Conservation (phyloP, 2,113 vertebrate species). For the Pagrus major region DNA sequence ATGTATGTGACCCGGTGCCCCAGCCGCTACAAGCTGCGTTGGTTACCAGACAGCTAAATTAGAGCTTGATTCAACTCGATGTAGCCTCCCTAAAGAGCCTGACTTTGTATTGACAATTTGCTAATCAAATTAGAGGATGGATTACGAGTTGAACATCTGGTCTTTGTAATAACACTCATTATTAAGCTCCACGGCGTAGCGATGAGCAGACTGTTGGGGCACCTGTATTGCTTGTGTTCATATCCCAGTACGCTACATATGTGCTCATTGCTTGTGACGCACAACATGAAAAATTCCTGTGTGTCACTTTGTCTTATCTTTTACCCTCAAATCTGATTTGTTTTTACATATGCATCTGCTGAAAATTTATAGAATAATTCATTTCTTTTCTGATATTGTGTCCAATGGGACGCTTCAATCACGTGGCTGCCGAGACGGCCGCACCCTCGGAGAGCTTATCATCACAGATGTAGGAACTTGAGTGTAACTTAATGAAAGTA, state of each 20-base stretch:
- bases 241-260: not conserved
- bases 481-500: slow-evolving; percentile 75
- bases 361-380: slow-evolving; percentile 52
- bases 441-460: slow-evolving; percentile 62
- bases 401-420: slow-evolving; percentile 48
- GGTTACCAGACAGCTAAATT: slow-evolving; percentile 52
- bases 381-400: not conserved
- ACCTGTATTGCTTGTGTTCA: slow-evolving; percentile 26
- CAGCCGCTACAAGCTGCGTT: slow-evolving; percentile 1
- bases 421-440: slow-evolving; percentile 10
- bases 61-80: slow-evolving; percentile 38
- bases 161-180: slow-evolving; percentile 67
- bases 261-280: not conserved
- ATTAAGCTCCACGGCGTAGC: slow-evolving; percentile 47
- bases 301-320: slow-evolving; percentile 15
- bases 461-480: slow-evolving; percentile 65
- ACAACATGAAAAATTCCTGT: not conserved
- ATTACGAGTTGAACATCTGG: slow-evolving; percentile 72
- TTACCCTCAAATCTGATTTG: slow-evolving; percentile 35
- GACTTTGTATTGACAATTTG: slow-evolving; percentile 66
- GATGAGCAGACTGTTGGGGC: slow-evolving; percentile 19
- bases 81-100: slow-evolving; percentile 48
- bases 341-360: slow-evolving; percentile 18
- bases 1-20: slow-evolving; percentile 26
- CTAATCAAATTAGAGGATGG: slow-evolving; percentile 74